Evolutionary conservation across 2,888 invertebrate genomes (phyloP), one percentile per base, ranked within the genome.

Genomic region (Orthosia gracilis): DNA sequence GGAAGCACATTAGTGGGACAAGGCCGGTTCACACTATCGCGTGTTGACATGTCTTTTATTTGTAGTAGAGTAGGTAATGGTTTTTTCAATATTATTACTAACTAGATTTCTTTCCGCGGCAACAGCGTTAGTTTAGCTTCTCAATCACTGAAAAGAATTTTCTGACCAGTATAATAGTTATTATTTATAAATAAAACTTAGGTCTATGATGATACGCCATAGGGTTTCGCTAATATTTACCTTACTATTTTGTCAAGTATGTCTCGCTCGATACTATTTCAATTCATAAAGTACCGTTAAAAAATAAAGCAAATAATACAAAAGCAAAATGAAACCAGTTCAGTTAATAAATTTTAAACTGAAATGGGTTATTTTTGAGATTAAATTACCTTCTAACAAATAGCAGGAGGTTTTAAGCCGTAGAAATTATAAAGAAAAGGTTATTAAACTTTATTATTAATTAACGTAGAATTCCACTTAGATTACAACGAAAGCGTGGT

Each of bases 21-120:
- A 80, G 84, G 84, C 21, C 58, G n/a, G 21, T 69, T 50, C 61
- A 83, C 80, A 84, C 80, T 67, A 50, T 55, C 2, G 68, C 72
- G 55, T 83, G 67, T 67, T 54, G 31, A 62, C 62, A 4, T 61
- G 61, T 9, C 0, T 65, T 65, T 61, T 52, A 55, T 78, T 68
- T 47, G 15, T 15, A 13, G n/a, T 13, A 4, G 0, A 23, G 45
- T 58, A 40, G 40, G 15, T 21, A 70, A 47, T 52, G 50, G 45
- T 54, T 73, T 72, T 59, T 45, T 4, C 21, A 26, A 26, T 58
- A 21, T 59, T 21, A 17, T 55, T 58, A 13, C 40, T 13, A 59
- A 31, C 40, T 17, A 40, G n/a, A 9, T 21, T 21, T 15, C 21
- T 40, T 61, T 0, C 15, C 3, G 59, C 45, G 21, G 9, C 1